Percentiles rank a stretch among this genome's conserved stretches.
Evolutionary conservation across 2,797 vertebrate species (phyloP).

Genomic region (Peromyscus attwateri): DNA sequence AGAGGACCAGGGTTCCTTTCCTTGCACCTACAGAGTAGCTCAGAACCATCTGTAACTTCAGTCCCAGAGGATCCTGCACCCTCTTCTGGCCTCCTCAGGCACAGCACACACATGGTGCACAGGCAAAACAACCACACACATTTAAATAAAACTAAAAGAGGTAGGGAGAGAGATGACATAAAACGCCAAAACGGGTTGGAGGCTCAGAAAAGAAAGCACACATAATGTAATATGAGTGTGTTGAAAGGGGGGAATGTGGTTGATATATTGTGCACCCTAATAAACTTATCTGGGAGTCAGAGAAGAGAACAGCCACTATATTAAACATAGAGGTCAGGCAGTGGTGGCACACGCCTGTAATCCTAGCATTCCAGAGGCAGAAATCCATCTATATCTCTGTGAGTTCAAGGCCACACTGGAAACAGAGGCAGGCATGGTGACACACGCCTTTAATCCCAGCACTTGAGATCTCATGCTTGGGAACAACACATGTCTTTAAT

Average conservation of each 20-base stretch:
- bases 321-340: no score
- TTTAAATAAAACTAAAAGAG: background rate
- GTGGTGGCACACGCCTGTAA: no score
- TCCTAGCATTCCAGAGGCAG: no score
- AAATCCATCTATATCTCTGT: no score
- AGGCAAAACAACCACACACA: background rate
- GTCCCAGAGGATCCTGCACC: background rate
- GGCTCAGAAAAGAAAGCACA: background rate
- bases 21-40: background rate
- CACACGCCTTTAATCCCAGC: no score
- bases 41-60: background rate
- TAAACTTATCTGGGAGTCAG: no score
- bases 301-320: no score
- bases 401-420: no score
- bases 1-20: background rate
- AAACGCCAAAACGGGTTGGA: background rate
- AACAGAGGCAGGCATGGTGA: no score
- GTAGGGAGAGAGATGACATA: background rate
- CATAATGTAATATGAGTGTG: background rate
- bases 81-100: background rate
- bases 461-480: no score
- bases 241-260: background rate
- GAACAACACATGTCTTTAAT: no score
- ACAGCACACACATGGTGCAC: background rate
- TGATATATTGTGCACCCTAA: no score